These are phyloP conservation scores for Chelonia mydas DNA, from an alignment of 2,797 vertebrate genomes.

Conservation along the genomic window DNA sequence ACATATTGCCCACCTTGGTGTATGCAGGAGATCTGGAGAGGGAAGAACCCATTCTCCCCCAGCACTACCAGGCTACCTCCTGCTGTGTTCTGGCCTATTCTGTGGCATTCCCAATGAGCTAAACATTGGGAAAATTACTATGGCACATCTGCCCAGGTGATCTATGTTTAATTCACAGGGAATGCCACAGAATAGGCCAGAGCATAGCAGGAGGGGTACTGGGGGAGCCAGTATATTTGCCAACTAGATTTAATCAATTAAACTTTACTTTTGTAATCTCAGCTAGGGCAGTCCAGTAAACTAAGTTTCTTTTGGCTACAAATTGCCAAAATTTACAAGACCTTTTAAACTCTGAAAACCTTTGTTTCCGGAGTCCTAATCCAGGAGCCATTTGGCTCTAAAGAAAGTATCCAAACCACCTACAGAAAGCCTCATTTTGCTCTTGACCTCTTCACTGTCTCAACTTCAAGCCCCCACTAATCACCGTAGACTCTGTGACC, in stretches of 20 bases:
- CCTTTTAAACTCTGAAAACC: not conserved
- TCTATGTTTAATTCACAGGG: not conserved
- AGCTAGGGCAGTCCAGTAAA: not conserved
- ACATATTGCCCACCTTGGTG: not conserved
- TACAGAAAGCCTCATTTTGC: not conserved
- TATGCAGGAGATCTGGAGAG: not conserved
- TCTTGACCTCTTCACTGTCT: not conserved
- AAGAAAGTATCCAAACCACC: not conserved
- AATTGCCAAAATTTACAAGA: not conserved
- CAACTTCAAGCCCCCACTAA: not conserved
- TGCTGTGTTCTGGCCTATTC: not conserved
- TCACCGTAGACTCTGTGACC: not conserved
- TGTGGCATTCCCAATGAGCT: not conserved
- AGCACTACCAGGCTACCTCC: not conserved
- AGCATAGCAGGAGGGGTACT: not conserved
- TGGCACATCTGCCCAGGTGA: not conserved
- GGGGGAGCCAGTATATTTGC: not conserved
- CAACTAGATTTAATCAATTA: not conserved
- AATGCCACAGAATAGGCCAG: not conserved
- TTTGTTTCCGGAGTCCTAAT: constrained; percentile 3
- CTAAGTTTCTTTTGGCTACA: not conserved
- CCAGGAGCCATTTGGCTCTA: not conserved
- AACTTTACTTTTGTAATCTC: constrained; percentile 1
- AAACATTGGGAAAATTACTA: not conserved
- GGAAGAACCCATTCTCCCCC: not conserved